Conservation (phyloP, 2,113 vertebrate species). For the Pontoporia blainvillei region DNA sequence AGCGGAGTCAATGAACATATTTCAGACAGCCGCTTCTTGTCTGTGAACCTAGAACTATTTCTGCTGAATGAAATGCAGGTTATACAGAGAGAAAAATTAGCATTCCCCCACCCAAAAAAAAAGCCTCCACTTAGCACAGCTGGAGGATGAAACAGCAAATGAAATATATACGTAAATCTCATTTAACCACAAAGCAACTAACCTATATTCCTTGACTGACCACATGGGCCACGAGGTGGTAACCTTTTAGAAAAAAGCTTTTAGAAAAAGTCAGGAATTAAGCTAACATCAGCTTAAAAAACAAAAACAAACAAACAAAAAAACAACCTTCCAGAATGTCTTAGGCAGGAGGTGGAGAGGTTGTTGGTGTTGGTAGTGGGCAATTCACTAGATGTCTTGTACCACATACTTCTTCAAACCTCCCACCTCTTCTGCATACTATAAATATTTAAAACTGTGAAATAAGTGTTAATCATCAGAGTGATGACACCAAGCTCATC, state of each 20-base stretch:
- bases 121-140: background rate
- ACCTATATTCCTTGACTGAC: background rate
- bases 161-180: background rate
- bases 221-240: background rate
- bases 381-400: background rate
- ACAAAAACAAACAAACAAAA: background rate
- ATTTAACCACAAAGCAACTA: background rate
- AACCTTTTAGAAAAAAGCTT: background rate
- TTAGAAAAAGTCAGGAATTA: conserved; percentile 9
- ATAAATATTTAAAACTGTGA: background rate
- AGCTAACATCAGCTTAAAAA: background rate
- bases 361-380: background rate
- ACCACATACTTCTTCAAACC: background rate
- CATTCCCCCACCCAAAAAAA: background rate
- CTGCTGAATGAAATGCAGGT: background rate
- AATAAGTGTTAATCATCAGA: background rate
- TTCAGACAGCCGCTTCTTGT: conserved; percentile 52
- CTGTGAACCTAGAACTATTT: conserved; percentile 29
- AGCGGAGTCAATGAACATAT: conserved; percentile 54
- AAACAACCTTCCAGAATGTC: background rate
- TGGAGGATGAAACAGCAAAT: background rate
- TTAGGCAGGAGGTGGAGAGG: background rate
- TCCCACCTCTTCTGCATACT: background rate
- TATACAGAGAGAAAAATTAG: conserved; percentile 12
- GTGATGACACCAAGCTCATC: background rate